These are phyloP conservation scores for Acanthornis magna DNA, from an alignment of 2,797 vertebrate species.

Conservation along the genomic window DNA sequence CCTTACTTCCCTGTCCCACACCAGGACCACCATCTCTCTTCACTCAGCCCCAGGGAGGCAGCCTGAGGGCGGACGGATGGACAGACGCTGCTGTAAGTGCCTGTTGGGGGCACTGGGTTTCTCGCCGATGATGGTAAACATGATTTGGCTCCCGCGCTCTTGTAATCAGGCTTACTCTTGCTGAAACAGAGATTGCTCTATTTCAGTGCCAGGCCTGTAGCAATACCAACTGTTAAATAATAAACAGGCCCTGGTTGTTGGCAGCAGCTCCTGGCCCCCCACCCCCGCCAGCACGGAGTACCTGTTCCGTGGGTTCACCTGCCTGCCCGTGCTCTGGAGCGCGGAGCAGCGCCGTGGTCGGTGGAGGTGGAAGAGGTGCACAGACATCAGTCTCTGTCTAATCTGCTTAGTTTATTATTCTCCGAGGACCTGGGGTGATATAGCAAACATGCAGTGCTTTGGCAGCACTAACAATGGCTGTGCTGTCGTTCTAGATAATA, in stretches of 20 bases:
- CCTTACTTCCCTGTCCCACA: not conserved
- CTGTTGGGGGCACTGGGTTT: constrained; percentile 71
- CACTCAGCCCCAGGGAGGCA: not conserved
- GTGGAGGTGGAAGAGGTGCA: constrained; percentile 16
- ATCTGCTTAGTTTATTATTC: constrained; percentile 76
- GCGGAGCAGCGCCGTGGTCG: constrained; percentile 14
- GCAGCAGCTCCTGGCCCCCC: constrained; percentile 52
- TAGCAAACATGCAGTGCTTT: constrained; percentile 66
- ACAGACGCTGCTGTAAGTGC: not conserved
- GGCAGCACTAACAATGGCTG: constrained; percentile 72
- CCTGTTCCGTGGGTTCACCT: constrained; percentile 75
- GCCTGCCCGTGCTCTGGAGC: constrained; percentile 42
- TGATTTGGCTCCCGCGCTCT: constrained; percentile 74
- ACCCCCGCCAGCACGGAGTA: constrained; percentile 40
- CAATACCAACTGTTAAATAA: constrained; percentile 86
- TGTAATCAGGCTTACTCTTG: constrained; percentile 76
- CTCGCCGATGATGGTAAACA: constrained; percentile 75
- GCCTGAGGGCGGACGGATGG: fast-evolving
- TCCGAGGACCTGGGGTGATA: constrained; percentile 68
- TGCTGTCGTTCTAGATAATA: constrained; percentile 73
- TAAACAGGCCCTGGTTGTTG: constrained; percentile 81
- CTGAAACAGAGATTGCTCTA: constrained; percentile 79
- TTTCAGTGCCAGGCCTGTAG: constrained; percentile 81
- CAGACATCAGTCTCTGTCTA: constrained; percentile 71
- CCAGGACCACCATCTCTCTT: not conserved